These are phyloP conservation scores for Dexiosoma caninum DNA, from an alignment of 2,888 invertebrate genomes.

Conservation along the genomic window DNA sequence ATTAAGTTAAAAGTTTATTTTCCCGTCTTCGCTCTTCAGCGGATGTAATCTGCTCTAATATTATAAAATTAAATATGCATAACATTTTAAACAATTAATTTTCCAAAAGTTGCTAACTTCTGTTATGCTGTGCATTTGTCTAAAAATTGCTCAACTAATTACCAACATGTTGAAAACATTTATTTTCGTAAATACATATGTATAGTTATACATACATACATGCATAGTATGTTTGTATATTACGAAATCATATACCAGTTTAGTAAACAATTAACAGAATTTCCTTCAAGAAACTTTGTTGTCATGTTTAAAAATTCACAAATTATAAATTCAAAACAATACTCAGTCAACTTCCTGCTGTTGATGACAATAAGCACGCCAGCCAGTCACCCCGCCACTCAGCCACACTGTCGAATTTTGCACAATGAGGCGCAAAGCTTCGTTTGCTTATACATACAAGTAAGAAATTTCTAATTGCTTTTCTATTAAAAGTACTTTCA, in stretches of 20 bases:
- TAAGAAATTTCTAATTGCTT: neutral
- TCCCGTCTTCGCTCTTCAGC: neutral
- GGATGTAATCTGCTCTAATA: neutral
- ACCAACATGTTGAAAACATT: neutral
- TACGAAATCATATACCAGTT: slow-evolving; percentile 21
- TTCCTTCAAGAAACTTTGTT: slow-evolving; percentile 39
- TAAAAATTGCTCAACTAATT: slow-evolving; percentile 16
- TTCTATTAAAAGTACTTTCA: slow-evolving; percentile 49
- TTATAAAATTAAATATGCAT: neutral
- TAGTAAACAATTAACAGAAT: slow-evolving; percentile 46
- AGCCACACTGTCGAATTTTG: slow-evolving; percentile 26
- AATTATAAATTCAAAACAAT: slow-evolving; percentile 60
- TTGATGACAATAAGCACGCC: slow-evolving; percentile 15
- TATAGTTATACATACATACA: neutral
- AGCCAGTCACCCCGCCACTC: slow-evolving; percentile 25
- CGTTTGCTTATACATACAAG: neutral
- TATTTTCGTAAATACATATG: neutral
- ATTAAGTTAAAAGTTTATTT: neutral
- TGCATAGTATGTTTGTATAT: too few species aligned
- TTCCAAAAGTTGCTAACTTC: neutral
- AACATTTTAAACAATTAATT: neutral
- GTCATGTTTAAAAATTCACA: slow-evolving; percentile 32
- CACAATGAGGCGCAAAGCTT: neutral
- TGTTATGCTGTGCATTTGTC: neutral
- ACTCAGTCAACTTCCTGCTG: slow-evolving; percentile 59